Evolutionary conservation across 2,888 invertebrate genomes (phyloP), one percentile per base, ranked within the genome.

Genomic region (Melanargia galathea): DNA sequence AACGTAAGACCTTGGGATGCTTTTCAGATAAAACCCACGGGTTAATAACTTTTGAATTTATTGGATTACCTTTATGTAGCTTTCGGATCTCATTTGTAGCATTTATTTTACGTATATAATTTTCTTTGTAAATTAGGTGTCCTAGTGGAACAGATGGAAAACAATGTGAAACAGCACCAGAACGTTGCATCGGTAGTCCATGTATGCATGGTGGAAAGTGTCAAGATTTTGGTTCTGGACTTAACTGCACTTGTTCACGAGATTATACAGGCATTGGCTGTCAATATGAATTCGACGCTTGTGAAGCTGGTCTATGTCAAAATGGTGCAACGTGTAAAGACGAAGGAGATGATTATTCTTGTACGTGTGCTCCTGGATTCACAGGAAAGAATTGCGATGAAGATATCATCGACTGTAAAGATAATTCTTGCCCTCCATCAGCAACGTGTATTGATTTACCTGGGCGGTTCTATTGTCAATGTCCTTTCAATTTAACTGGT

Each of bases 171-270:
- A 97, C 97, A 0, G 98, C 98, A 0, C 98, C 98, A 2, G 98
- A 98, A 86, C 94, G 98, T 69, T 97, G 97, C 80, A 96, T 97
- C 65, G 97, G 97, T 26, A 95, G 95, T 76, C 97, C 97, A 4
- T 99, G 98, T 81, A 98, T 98, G 97, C 98, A 99, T 77, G 97
- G 96, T 51, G 98, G 98, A 59, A 96, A 96, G 80, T 99, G 98
- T 75, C 97, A 97, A 87, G 98, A 98, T 83, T 98, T 97, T 76
- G 98, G 98, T 6, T 98, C 97, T 0, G 97, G 98, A 2, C 92
- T 98, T 10, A 98, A 98, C 83, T 99, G 98, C 77, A 96, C 98
- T 3, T 99, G 98, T 76, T 95, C 97, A 0, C 92, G 93, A 51
- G 97, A 97, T 76, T 97, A 94, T 77, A 94, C 96, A 6, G 97